These are phyloP conservation scores for Chironomus tentans DNA, from an alignment of 2,888 invertebrate species.

Conservation along the genomic window DNA sequence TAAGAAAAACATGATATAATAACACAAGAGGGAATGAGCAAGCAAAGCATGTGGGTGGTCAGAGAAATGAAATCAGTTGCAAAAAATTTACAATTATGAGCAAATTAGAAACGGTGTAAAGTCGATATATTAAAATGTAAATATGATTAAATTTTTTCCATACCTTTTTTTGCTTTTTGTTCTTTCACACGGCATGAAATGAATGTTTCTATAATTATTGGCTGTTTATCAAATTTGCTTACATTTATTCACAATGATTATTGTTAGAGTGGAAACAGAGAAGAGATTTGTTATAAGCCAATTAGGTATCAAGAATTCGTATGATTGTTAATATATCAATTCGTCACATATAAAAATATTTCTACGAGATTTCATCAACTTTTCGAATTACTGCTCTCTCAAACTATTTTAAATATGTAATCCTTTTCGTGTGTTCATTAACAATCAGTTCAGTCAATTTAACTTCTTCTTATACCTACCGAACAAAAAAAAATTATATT, in stretches of 20 bases:
- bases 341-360: neutral
- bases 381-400: too few relatives aligned
- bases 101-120: slow-evolving; percentile 3
- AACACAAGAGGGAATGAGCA: neutral
- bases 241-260: neutral
- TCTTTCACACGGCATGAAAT: neutral
- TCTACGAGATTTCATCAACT: neutral
- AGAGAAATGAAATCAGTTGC: neutral
- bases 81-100: slow-evolving; percentile 1
- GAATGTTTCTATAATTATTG: neutral
- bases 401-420: neutral
- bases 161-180: neutral
- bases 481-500: neutral
- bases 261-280: neutral
- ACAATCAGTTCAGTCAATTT: neutral
- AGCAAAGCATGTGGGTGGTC: neutral
- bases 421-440: neutral
- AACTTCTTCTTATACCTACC: neutral
- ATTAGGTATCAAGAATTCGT: neutral
- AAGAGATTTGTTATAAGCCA: neutral
- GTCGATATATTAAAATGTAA: neutral
- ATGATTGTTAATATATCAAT: neutral
- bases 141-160: neutral
- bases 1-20: neutral
- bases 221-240: neutral